Evolutionary conservation across 1,140 invertebrate species (phyloP).

Genomic region (Anoplolepis gracilipes): DNA sequence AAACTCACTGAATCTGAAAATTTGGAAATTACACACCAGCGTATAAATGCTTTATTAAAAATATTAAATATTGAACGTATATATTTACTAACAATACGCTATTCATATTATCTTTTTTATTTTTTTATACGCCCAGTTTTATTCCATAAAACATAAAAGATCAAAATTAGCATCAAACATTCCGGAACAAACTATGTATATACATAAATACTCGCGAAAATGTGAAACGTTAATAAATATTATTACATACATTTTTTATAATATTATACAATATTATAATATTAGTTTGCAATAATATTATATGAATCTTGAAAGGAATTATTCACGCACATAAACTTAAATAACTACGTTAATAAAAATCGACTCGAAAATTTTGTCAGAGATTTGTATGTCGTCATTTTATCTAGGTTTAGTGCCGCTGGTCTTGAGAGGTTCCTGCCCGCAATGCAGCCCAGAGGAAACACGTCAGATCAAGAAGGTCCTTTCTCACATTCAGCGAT

Average conservation of each 20-base stretch:
- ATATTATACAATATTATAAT: constrained; percentile 37
- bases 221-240: constrained; percentile 46
- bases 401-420: constrained; percentile 89
- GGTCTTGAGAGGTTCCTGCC: constrained; percentile 89
- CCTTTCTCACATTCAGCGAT: constrained; percentile 89
- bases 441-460: constrained; percentile 89
- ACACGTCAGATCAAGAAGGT: constrained; percentile 90
- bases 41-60: neutral
- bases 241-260: constrained; percentile 56
- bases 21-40: neutral
- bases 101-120: neutral
- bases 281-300: neutral
- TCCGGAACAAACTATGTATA: neutral
- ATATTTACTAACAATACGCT: neutral
- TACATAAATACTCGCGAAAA: constrained; percentile 3
- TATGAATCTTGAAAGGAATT: constrained; percentile 36
- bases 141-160: neutral
- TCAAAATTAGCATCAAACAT: constrained; percentile 28
- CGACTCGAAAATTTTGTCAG: constrained; percentile 59
- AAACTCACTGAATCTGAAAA: neutral
- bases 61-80: neutral
- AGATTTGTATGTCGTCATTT: constrained; percentile 69
- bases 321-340: constrained; percentile 1
- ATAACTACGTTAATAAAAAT: constrained; percentile 60
- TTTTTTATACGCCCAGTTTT: neutral